Conservation (phyloP, 2,113 vertebrate species). For the Oreochromis spilurus region DNA sequence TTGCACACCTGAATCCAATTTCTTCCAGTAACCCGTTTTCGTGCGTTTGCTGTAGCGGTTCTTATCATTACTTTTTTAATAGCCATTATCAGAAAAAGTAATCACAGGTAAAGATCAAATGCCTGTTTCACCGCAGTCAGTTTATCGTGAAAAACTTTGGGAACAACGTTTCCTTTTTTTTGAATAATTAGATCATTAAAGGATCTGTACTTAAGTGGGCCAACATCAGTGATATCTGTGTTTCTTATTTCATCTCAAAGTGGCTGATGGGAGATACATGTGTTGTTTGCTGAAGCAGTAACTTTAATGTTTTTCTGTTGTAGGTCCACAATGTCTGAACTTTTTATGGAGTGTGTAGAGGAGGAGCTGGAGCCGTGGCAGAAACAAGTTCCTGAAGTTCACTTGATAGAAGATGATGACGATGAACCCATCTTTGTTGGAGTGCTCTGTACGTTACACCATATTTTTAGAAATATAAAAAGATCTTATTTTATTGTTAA, state of each 20-base stretch:
- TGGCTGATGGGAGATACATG: background rate
- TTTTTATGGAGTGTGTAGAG: constrained; percentile 99
- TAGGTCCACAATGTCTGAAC: constrained; percentile 86
- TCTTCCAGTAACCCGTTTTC: background rate
- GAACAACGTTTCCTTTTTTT: background rate
- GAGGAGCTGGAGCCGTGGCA: constrained; percentile 98
- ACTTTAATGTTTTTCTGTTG: background rate
- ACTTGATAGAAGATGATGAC: constrained; percentile 81
- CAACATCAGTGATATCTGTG: background rate
- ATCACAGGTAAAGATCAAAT: background rate
- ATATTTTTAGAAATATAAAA: background rate
- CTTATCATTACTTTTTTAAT: background rate
- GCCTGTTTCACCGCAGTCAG: background rate
- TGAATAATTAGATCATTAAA: background rate
- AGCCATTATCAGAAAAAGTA: background rate
- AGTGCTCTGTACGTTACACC: constrained; percentile 81
- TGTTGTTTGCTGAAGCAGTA: background rate
- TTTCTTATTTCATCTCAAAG: background rate
- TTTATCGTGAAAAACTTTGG: background rate
- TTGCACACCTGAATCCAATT: background rate
- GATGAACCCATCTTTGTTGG: constrained; percentile 95
- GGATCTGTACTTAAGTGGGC: background rate
- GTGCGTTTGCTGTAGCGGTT: background rate
- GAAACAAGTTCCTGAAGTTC: constrained; percentile 83
- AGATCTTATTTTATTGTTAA: background rate